Conservation (phyloP, 64 coral and sea anemone genomes). For the Exaiptasia diaphana region DNA sequence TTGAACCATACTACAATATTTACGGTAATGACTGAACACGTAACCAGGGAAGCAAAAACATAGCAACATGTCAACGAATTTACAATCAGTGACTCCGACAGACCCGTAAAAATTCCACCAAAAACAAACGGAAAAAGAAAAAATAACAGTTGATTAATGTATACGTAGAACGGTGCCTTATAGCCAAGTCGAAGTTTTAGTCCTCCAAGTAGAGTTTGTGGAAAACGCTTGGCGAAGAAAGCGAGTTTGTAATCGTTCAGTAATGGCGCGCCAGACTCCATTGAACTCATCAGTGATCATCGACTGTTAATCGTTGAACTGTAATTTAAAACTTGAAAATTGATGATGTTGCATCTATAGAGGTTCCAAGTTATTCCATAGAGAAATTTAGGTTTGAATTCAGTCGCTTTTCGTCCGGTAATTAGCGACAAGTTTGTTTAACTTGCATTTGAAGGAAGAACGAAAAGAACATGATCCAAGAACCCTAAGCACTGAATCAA, state of each 20-base stretch:
- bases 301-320: too few relatives aligned
- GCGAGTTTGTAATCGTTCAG: slow-evolving; percentile 98
- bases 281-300: slow-evolving; percentile 81
- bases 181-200: slow-evolving; percentile 76
- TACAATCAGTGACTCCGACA: slow-evolving; percentile 66
- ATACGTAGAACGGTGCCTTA: slow-evolving; percentile 86
- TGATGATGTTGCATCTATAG: too few relatives aligned
- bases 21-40: slow-evolving; percentile 10
- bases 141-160: slow-evolving; percentile 67
- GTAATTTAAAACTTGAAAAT: too few relatives aligned
- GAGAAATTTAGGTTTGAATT: too few relatives aligned
- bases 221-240: slow-evolving; percentile 92
- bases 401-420: too few relatives aligned
- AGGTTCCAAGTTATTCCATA: too few relatives aligned
- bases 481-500: too few relatives aligned
- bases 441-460: too few relatives aligned
- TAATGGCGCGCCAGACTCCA: slow-evolving; percentile 78
- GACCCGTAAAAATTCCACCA: slow-evolving; percentile 78
- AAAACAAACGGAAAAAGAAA: slow-evolving; percentile 68
- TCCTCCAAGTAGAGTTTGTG: slow-evolving; percentile 82
- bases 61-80: slow-evolving; percentile 45
- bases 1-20: slow-evolving; percentile 59
- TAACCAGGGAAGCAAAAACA: slow-evolving; percentile 68
- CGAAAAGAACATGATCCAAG: too few relatives aligned
- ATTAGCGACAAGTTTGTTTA: too few relatives aligned